phyloP scores from a whole-genome alignment of 1,140 invertebrate genomes.

The Pomacea maculata region DNA sequence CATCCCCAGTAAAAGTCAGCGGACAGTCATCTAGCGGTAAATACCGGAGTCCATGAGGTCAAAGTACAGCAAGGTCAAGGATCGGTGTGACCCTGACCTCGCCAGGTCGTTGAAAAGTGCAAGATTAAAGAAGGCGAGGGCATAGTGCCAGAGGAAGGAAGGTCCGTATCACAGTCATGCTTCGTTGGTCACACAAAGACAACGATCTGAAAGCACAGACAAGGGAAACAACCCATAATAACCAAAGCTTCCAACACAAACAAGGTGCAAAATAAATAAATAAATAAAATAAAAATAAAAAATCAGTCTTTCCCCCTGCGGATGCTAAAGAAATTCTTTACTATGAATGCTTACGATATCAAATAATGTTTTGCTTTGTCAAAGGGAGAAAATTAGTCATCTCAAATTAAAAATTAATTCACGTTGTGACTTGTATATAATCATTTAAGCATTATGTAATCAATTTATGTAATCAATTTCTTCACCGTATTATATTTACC shows the following conservation, averaged over 20 bases:
- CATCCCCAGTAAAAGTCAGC: no score
- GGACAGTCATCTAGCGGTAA: background rate
- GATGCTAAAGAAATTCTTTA: background rate
- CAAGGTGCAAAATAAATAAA: background rate
- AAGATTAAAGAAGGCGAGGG: background rate
- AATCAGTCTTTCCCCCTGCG: background rate
- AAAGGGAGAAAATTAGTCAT: no score
- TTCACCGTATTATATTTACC: background rate
- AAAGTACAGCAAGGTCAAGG: background rate
- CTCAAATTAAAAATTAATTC: no score
- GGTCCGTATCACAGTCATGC: constrained; percentile 16
- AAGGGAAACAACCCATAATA: no score
- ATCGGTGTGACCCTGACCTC: background rate
- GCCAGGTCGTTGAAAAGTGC: background rate
- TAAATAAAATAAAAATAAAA: background rate
- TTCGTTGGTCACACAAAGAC: background rate
- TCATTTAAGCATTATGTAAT: background rate
- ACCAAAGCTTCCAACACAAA: background rate
- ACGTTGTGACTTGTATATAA: background rate
- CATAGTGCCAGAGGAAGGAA: background rate
- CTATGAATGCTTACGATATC: no score
- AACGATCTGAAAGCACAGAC: background rate
- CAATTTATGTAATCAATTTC: background rate
- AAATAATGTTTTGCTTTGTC: no score
- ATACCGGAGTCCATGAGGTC: background rate